Evolutionary conservation across 2,797 vertebrate genomes (phyloP).

Genomic region (Galaxias olidus): DNA sequence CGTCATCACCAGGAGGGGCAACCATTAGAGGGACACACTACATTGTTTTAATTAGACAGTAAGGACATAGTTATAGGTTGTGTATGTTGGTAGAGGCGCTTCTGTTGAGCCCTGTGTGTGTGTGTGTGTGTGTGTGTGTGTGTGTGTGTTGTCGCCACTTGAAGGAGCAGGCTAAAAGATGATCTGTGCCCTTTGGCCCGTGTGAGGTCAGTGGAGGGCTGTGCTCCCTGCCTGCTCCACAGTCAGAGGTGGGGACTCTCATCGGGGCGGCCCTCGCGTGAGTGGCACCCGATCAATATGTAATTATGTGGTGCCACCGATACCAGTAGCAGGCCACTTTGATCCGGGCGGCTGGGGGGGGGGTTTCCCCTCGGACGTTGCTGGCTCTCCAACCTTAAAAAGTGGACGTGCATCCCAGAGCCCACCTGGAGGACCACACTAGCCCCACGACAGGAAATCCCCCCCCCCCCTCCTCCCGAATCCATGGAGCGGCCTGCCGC

Average conservation of each 20-base stretch:
- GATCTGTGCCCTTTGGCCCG: constrained; percentile 40
- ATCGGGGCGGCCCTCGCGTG: constrained; percentile 22
- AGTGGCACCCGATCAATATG: constrained; percentile 76
- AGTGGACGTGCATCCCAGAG: constrained; percentile 75
- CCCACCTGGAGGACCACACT: constrained; percentile 62
- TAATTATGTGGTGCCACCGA: constrained; percentile 83
- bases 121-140: constrained; percentile 19
- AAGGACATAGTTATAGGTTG: background rate
- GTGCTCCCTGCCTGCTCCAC: constrained; percentile 45
- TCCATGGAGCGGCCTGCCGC: constrained; percentile 56
- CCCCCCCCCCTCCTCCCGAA: too few species aligned
- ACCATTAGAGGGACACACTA: background rate
- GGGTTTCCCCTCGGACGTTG: constrained; percentile 62
- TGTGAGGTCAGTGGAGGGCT: constrained; percentile 42
- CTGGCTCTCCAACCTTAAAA: constrained; percentile 68
- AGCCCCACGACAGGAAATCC: constrained; percentile 56
- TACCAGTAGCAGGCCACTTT: constrained; percentile 80
- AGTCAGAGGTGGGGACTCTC: constrained; percentile 34
- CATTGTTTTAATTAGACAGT: background rate
- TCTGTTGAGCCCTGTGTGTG: constrained; percentile 7
- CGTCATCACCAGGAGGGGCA: background rate
- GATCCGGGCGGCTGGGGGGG: constrained; percentile 77
- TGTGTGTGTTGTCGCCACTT: constrained; percentile 23
- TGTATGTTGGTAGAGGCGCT: background rate
- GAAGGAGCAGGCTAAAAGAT: constrained; percentile 31